Conservation (phyloP, 2,888 invertebrate genomes). For the Dolichomitus sp. region DNA sequence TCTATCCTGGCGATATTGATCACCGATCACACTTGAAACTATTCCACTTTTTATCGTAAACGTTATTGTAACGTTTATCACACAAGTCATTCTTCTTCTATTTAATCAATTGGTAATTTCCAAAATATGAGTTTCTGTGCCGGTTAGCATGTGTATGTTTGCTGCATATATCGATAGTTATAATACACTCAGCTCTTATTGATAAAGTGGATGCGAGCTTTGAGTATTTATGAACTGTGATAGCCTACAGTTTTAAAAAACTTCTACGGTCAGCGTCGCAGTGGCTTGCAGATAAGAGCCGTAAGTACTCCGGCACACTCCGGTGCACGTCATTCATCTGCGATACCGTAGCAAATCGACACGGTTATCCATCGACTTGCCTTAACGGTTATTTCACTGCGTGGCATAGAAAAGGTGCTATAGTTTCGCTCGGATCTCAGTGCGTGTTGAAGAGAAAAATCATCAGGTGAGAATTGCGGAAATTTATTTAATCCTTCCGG, state of each 20-base stretch:
- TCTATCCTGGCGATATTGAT: neutral
- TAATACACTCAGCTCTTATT: neutral
- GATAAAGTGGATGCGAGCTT: neutral
- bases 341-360: constrained; percentile 58
- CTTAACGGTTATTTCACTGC: constrained; percentile 60
- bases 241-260: constrained; percentile 12
- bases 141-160: neutral
- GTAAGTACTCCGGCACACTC: constrained; percentile 34
- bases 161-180: neutral
- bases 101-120: neutral
- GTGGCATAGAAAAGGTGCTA: constrained; percentile 34
- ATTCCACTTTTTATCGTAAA: neutral
- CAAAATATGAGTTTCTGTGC: neutral
- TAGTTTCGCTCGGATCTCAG: neutral
- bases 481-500: neutral
- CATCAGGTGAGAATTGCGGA: constrained; percentile 35
- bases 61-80: neutral
- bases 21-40: neutral
- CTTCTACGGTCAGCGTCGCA: constrained; percentile 9
- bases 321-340: constrained; percentile 52
- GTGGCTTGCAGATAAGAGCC: constrained; percentile 47
- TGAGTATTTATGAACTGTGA: neutral
- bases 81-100: neutral
- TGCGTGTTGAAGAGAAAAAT: constrained; percentile 11
- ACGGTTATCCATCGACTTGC: constrained; percentile 48